Conservation (phyloP, 35 echinoderm and acorn worm genomes). For the Holothuria glaberrima region DNA sequence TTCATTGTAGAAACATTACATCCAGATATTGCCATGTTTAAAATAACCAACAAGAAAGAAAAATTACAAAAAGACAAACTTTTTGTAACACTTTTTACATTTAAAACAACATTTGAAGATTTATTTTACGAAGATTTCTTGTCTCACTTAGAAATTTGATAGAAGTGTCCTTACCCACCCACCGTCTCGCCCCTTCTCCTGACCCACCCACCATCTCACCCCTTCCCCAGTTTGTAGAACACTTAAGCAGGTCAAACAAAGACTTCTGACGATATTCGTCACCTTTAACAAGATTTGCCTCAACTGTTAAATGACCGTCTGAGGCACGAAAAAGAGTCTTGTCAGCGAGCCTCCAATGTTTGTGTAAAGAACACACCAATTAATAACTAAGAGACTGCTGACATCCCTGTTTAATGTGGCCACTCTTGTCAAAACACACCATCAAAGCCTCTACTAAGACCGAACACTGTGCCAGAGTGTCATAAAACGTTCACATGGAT, state of each 20-base stretch:
- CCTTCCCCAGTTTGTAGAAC: not conserved
- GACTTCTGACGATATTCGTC: not conserved
- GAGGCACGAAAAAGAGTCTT: constrained; percentile 9
- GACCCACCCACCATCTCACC: too few relatives aligned
- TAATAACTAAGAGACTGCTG: constrained; percentile 24
- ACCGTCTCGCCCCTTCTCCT: too few relatives aligned
- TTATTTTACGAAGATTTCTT: too few relatives aligned
- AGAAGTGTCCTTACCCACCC: too few relatives aligned
- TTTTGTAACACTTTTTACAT: too few relatives aligned
- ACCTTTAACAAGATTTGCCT: not conserved
- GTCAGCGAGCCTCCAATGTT: constrained; percentile 44
- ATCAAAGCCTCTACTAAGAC: constrained; percentile 25
- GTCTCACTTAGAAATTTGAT: too few relatives aligned
- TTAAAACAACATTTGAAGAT: too few relatives aligned
- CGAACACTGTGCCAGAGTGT: constrained; percentile 4
- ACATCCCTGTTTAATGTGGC: constrained; percentile 38
- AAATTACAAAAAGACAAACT: too few relatives aligned
- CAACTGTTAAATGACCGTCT: not conserved
- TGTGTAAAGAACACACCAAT: constrained; percentile 57
- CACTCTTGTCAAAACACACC: constrained; percentile 51
- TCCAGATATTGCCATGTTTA: too few relatives aligned
- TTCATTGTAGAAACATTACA: too few relatives aligned
- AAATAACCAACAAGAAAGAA: too few relatives aligned
- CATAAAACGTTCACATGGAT: constrained; percentile 42
- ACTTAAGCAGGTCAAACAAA: not conserved